phyloP scores from a whole-genome alignment of 1,140 invertebrate genomes.

The Atta cephalotes region DNA sequence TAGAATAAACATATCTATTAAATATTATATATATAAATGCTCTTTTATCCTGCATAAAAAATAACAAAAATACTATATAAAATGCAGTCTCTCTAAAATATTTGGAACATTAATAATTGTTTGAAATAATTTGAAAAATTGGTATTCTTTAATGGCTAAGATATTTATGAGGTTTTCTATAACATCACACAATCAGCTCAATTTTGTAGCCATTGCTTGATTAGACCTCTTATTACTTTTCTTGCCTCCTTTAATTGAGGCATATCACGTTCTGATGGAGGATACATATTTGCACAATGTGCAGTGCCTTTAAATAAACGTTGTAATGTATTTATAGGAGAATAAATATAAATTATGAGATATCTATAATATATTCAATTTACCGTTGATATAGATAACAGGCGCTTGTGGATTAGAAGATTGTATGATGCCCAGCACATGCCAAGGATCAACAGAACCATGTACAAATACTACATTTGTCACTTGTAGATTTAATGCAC shows the following conservation, averaged over 20 bases:
- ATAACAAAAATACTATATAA: slow-evolving; percentile 43
- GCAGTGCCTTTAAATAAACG: slow-evolving; percentile 89
- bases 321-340: slow-evolving; percentile 22
- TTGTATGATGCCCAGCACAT: slow-evolving; percentile 91
- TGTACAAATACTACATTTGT: slow-evolving; percentile 95
- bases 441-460: slow-evolving; percentile 97
- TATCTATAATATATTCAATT: background rate
- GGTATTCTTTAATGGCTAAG: background rate
- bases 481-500: slow-evolving; percentile 90
- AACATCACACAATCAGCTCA: slow-evolving; percentile 23
- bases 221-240: slow-evolving; percentile 87
- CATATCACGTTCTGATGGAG: slow-evolving; percentile 88
- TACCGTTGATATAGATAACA: slow-evolving; percentile 91
- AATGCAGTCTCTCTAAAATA: slow-evolving; percentile 39
- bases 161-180: background rate
- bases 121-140: background rate
- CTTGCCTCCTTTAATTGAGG: slow-evolving; percentile 89
- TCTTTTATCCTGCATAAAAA: slow-evolving; percentile 22
- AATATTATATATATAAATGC: slow-evolving; percentile 65
- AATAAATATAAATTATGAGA: slow-evolving; percentile 23
- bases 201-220: slow-evolving; percentile 86
- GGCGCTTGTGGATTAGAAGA: slow-evolving; percentile 87
- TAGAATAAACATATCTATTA: slow-evolving; percentile 74
- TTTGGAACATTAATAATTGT: background rate
- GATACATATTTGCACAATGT: slow-evolving; percentile 94